phyloP scores from a whole-genome alignment of 1,140 invertebrate genomes.

The Drosophila varians region DNA sequence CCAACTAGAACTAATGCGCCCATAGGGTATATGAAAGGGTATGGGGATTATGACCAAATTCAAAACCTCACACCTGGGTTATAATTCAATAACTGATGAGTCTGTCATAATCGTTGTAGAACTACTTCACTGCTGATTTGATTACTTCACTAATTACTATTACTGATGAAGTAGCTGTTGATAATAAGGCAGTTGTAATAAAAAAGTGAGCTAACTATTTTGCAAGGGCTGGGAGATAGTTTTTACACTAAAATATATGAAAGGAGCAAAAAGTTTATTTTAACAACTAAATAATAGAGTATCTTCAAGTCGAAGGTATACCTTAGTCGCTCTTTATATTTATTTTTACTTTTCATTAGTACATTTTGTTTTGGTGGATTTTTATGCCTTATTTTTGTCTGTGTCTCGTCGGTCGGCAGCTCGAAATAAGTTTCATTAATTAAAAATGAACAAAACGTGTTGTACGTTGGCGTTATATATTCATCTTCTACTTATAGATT shows the following conservation, averaged over 20 bases:
- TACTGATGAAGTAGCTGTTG: background rate
- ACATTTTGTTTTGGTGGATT: conserved; percentile 21
- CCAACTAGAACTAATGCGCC: conserved; percentile 27
- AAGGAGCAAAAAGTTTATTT: no score
- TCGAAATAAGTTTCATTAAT: conserved; percentile 75
- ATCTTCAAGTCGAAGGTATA: background rate
- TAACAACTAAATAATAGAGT: no score
- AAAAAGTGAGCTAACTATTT: background rate
- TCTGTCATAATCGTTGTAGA: background rate
- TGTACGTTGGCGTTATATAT: conserved; percentile 50
- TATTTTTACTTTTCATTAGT: conserved; percentile 17
- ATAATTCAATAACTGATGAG: background rate
- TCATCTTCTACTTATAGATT: conserved; percentile 49
- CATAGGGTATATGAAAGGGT: background rate
- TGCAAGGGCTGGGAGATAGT: no score
- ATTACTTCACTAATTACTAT: background rate
- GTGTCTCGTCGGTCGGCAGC: conserved; percentile 26
- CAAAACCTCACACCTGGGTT: background rate
- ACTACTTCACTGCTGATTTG: background rate
- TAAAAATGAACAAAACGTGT: conserved; percentile 76
- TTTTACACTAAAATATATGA: no score
- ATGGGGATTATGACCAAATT: background rate
- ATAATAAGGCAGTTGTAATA: background rate
- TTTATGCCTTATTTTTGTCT: conserved; percentile 56
- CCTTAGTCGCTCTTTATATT: background rate